A percentile compares a stretch with the other conserved stretches of the same genome.
Evolutionary conservation across 2,888 invertebrate species (phyloP).

Genomic region (Meiosimyza platycephala): DNA sequence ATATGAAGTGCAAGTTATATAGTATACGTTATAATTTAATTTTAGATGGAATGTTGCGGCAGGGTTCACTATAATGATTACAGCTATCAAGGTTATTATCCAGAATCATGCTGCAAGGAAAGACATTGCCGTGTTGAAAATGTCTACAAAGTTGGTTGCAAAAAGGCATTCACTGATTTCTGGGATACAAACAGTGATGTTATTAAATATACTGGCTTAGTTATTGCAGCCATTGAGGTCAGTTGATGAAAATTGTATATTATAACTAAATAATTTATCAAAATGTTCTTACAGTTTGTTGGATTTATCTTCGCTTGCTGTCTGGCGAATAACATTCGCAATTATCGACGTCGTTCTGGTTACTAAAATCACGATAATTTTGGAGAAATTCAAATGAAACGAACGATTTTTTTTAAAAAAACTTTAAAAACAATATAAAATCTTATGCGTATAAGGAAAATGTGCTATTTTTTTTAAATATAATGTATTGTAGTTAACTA

Average conservation of each 20-base stretch:
- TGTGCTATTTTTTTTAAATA: too few relatives aligned
- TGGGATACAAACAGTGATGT: conserved; percentile 66
- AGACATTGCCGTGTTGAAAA: conserved; percentile 56
- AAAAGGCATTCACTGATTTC: conserved; percentile 66
- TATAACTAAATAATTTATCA: too few relatives aligned
- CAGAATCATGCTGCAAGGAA: conserved; percentile 61
- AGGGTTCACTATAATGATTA: conserved; percentile 57
- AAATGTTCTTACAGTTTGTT: conserved; percentile 70
- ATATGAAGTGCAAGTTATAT: neutral
- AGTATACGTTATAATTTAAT: neutral
- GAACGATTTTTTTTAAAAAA: neutral
- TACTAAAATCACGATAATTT: conserved; percentile 68
- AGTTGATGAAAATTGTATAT: conserved; percentile 34
- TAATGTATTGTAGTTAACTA: too few relatives aligned
- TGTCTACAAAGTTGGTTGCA: conserved; percentile 60
- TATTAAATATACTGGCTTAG: conserved; percentile 76
- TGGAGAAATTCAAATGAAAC: conserved; percentile 7
- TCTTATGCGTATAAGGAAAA: neutral
- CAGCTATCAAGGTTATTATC: conserved; percentile 59
- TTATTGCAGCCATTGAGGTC: conserved; percentile 79
- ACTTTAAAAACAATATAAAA: conserved; percentile 19
- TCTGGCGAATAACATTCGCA: conserved; percentile 86
- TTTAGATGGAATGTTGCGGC: conserved; percentile 64
- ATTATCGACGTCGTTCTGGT: conserved; percentile 79
- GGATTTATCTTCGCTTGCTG: conserved; percentile 89